Evolutionary conservation across 23 tunicate species (phyloP), one percentile per base, ranked within the genome.

Genomic region (Ciona savignyi): DNA sequence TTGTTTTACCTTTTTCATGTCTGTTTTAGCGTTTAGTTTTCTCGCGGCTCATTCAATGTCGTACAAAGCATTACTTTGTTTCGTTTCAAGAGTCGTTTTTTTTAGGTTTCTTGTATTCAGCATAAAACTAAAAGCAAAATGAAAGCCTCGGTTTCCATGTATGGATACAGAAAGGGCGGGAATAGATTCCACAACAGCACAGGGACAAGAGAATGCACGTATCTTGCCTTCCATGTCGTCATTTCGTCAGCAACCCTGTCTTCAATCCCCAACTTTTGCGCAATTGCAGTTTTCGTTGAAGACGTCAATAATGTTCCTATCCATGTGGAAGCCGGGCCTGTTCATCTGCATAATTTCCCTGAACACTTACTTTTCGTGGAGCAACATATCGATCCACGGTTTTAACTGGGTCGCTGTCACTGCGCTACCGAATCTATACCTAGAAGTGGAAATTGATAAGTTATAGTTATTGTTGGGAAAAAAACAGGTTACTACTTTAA

Each of bases 201-300:
- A 9, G 56, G 11, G 15, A 42, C 56, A 42, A 42, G 56, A 42
- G 56, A 42, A 42, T 42, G 56, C 56, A 42, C 56, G 9, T 6
- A 42, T 6, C 15, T 6, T 15, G 9, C 56, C 11, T 15, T 6
- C 11, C 56, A 6, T 42, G 15, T 42, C 9, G 15, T 6, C 56
- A 9, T 42, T 15, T 6, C 15, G 11, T 42, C 56, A 6, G 11
- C 11, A 6, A 6, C 0, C 60, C 23, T 23, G 35, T 63, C 28
- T 9, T 63, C 67, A 25, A 63, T 32, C 24, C n/a, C 63, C 1
- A 48, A 22, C 64, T 25, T 72, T 65, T 72, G 76, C 63, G 76
- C 76, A 72, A 48, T 63, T 65, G 63, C 76, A 72, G 76, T 72
- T 72, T 72, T 34, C 33, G 76, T 22, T 49, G 33, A 29, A 72